Percentiles rank a stretch among this genome's conserved stretches.
These are phyloP conservation scores for Saccostrea echinata DNA, from an alignment of 1,140 invertebrate species.

Conservation along the genomic window DNA sequence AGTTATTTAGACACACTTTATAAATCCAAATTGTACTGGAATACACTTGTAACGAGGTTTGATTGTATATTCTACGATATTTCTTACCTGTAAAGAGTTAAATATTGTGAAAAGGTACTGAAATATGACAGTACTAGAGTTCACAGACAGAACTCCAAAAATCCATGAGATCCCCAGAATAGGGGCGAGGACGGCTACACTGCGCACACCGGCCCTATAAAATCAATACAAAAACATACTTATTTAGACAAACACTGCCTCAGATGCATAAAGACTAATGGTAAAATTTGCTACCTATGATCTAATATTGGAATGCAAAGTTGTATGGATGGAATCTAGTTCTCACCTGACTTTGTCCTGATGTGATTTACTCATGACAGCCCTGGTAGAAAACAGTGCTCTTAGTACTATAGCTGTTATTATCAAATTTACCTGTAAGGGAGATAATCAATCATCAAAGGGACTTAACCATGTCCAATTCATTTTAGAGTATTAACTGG, in stretches of 20 bases:
- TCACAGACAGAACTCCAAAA: constrained; percentile 73
- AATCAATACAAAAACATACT: neutral
- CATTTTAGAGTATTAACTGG: too few relatives aligned
- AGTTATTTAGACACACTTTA: too few relatives aligned
- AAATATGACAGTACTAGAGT: constrained; percentile 66
- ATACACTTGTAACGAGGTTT: too few relatives aligned
- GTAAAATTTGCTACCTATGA: too few relatives aligned
- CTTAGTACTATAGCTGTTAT: constrained; percentile 51
- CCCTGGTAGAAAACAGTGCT: constrained; percentile 52
- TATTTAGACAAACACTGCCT: neutral
- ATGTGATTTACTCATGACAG: constrained; percentile 52
- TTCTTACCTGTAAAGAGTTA: constrained; percentile 72
- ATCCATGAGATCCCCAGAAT: constrained; percentile 71
- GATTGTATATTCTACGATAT: too few relatives aligned
- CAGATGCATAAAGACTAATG: neutral
- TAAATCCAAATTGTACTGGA: too few relatives aligned
- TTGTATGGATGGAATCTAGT: neutral
- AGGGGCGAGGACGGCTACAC: constrained; percentile 66
- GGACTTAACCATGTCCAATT: neutral
- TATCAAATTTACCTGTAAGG: constrained; percentile 48
- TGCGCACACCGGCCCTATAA: constrained; percentile 63
- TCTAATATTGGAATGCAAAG: neutral
- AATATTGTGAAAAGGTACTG: constrained; percentile 73
- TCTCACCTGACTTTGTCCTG: constrained; percentile 54
- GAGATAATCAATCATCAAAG: neutral